Evolutionary conservation across 2,113 vertebrate species (phyloP), one percentile per base, ranked within the genome.

Genomic region (Chauna torquata): DNA sequence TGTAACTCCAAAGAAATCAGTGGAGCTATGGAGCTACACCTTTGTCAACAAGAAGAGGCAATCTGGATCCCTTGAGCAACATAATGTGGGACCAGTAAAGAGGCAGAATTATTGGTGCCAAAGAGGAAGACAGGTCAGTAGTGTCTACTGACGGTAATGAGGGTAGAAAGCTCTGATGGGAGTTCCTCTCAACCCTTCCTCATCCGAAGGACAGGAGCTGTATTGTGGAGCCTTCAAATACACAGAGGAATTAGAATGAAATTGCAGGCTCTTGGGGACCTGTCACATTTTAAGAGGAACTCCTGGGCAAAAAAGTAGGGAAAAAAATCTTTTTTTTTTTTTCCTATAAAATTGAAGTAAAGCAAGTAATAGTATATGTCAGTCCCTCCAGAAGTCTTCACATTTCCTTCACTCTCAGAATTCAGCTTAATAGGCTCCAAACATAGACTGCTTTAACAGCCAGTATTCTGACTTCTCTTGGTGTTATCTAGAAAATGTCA

Each of bases 401-500:
- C 72, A 83, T 84, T 82, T 97, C 92, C 58, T 94, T 96, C 95
- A 70, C 42, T 92, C 90, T 95, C 78, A 88, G 90, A 86, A 94
- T 96, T 95, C 87, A 88, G 28, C 58, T 89, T 93, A 95, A 94
- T 97, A 93, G 50, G 59, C 86, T 80, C 94, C 95, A 97, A 97
- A 94, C 83, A 93, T 83, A 95, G 93, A 83, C 89, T 82, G 90
- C 45, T 91, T 96, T 93, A 97, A 95, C 96, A 97, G 95, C 87
- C 94, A 86, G 91, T 95, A 87, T 93, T 97, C 91, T 96, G 92
- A 95, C 95, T 94, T 92, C 94, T 91, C 83, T 97, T 96, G 47
- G 80, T 97, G 92, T 84, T 91, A 94, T 94, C 76, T 84, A 95
- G 96, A 97, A 92, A 96, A 96, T 95, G 82, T 94, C 94, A 97